Conservation (phyloP, 2,113 vertebrate species). For the Sylvilagus bachmani region DNA sequence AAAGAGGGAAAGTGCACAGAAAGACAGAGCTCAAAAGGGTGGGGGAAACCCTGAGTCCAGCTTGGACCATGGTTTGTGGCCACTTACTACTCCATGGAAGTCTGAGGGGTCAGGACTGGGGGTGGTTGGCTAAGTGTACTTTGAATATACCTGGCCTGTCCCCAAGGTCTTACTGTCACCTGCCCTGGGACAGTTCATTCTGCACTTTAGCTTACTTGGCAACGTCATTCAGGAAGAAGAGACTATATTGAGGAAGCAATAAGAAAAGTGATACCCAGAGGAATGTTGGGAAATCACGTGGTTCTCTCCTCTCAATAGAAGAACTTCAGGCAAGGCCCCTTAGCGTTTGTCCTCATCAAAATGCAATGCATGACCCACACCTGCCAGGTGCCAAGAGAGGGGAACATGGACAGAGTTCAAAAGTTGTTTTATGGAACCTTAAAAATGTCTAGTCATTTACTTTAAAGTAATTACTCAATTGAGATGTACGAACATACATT, state of each 20-base stretch:
- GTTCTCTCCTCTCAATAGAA: background rate
- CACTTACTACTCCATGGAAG: background rate
- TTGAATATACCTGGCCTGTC: background rate
- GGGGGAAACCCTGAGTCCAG: background rate
- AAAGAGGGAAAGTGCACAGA: background rate
- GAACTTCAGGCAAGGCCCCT: background rate
- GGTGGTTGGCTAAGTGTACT: background rate
- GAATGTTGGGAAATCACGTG: background rate
- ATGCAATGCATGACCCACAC: background rate
- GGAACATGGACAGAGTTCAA: background rate
- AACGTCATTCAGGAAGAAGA: conserved; percentile 33
- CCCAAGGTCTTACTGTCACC: background rate
- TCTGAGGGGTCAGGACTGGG: background rate
- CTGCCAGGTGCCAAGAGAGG: background rate
- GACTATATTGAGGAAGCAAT: background rate
- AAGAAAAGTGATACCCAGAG: background rate
- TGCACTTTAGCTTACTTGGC: background rate
- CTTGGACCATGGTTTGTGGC: background rate
- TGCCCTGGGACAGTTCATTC: background rate
- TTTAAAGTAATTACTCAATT: conserved; percentile 54
- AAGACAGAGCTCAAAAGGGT: background rate
- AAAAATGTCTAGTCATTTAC: conserved; percentile 46
- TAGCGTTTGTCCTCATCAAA: background rate
- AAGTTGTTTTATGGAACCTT: conserved; percentile 35
- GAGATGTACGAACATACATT: conserved; percentile 32